phyloP scores from a whole-genome alignment of 2,888 invertebrate species.

The Leptothorax acervorum region DNA sequence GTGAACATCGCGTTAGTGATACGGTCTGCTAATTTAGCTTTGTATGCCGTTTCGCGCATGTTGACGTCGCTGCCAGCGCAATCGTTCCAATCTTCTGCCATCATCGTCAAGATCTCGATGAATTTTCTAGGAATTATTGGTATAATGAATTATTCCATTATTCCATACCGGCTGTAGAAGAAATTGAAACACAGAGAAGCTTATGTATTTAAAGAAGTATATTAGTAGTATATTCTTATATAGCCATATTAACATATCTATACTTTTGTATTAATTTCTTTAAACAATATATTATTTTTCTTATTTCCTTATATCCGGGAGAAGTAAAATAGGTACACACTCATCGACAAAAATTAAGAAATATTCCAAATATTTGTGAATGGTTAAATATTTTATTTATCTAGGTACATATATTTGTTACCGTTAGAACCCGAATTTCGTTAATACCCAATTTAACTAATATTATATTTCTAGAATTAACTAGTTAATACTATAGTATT shows the following conservation, averaged over 20 bases:
- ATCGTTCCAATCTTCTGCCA: slow-evolving; percentile 61
- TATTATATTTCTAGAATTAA: no score
- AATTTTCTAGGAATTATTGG: slow-evolving; percentile 42
- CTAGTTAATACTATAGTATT: no score
- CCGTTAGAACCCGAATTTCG: no score
- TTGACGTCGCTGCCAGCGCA: not conserved
- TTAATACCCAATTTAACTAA: no score
- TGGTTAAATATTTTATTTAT: not conserved
- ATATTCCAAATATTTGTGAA: not conserved
- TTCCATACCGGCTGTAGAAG: not conserved
- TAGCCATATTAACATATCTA: no score
- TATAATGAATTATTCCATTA: slow-evolving; percentile 4
- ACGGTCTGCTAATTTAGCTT: slow-evolving; percentile 33
- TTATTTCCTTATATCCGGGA: not conserved
- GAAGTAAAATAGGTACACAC: not conserved
- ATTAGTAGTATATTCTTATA: not conserved
- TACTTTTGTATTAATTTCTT: not conserved
- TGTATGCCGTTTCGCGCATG: slow-evolving; percentile 18
- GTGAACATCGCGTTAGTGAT: slow-evolving; percentile 41
- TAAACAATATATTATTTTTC: not conserved
- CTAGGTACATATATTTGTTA: not conserved
- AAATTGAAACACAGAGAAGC: not conserved
- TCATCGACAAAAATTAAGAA: not conserved
- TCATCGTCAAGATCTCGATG: slow-evolving; percentile 48
- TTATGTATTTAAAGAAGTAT: not conserved